Percentiles rank a stretch among this genome's conserved stretches.
Conservation (phyloP, 2,113 vertebrate genomes). For the Microcebus tavaratra region DNA sequence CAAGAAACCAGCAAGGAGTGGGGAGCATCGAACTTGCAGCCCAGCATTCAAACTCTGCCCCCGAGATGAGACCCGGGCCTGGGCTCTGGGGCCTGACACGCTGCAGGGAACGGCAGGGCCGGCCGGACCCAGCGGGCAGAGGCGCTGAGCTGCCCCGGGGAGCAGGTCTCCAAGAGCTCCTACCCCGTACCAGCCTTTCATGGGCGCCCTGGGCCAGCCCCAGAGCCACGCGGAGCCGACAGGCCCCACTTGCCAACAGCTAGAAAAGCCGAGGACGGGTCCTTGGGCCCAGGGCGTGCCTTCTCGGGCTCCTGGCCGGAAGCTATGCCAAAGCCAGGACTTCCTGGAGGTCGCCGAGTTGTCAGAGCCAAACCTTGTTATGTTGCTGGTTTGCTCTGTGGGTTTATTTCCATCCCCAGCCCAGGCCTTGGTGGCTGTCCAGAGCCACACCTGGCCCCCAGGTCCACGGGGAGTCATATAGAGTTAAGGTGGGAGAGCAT, state of each 20-base stretch:
- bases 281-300: not conserved
- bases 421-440: accelerated
- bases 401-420: not conserved
- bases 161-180: not conserved
- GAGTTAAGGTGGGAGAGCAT: not conserved
- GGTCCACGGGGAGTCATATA: not conserved
- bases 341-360: not conserved
- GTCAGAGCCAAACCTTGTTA: not conserved
- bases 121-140: not conserved
- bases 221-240: too few relatives aligned
- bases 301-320: not conserved
- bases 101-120: not conserved
- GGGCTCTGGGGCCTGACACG: not conserved
- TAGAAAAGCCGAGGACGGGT: too few relatives aligned
- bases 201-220: not conserved
- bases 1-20: not conserved
- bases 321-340: not conserved
- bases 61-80: accelerated
- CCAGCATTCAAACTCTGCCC: not conserved
- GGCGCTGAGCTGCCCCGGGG: not conserved
- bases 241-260: too few relatives aligned
- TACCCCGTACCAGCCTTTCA: not conserved
- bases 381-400: not conserved
- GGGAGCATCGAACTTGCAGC: accelerated
- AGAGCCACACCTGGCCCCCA: not conserved